A percentile compares a stretch with the other conserved stretches of the same genome.
Evolutionary conservation across 2,797 vertebrate genomes (phyloP).

Genomic region (Crypturellus tataupa): DNA sequence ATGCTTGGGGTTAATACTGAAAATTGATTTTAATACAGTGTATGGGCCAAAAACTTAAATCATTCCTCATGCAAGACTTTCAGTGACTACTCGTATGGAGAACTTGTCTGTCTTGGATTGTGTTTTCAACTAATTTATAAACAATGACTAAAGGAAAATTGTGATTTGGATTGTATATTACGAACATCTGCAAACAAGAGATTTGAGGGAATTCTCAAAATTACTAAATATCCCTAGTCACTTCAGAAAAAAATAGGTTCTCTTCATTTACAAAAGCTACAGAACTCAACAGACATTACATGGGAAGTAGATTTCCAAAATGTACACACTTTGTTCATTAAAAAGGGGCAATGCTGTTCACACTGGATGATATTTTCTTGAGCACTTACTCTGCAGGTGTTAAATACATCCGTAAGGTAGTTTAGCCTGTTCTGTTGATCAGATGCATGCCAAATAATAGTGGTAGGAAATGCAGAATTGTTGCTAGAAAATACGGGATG

Average conservation of each 20-base stretch:
- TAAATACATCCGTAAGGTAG: background rate
- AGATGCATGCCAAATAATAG: background rate
- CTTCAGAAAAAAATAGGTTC: background rate
- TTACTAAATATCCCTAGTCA: background rate
- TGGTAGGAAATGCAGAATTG: background rate
- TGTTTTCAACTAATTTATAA: background rate
- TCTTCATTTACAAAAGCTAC: background rate
- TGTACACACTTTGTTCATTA: background rate
- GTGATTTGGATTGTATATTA: background rate
- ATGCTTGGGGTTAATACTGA: background rate
- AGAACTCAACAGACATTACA: background rate
- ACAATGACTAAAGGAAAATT: background rate
- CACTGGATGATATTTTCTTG: background rate
- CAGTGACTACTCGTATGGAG: background rate
- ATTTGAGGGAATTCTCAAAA: rapidly evolving
- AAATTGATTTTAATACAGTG: background rate
- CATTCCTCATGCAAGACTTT: background rate
- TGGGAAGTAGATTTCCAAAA: background rate
- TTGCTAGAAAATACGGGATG: background rate
- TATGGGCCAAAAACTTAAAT: background rate
- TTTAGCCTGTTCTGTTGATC: background rate
- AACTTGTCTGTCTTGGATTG: background rate
- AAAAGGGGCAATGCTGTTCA: background rate
- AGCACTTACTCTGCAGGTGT: background rate
- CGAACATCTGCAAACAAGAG: background rate